Evolutionary conservation across 2,888 invertebrate species (phyloP).

Genomic region (Pandemis heparana): DNA sequence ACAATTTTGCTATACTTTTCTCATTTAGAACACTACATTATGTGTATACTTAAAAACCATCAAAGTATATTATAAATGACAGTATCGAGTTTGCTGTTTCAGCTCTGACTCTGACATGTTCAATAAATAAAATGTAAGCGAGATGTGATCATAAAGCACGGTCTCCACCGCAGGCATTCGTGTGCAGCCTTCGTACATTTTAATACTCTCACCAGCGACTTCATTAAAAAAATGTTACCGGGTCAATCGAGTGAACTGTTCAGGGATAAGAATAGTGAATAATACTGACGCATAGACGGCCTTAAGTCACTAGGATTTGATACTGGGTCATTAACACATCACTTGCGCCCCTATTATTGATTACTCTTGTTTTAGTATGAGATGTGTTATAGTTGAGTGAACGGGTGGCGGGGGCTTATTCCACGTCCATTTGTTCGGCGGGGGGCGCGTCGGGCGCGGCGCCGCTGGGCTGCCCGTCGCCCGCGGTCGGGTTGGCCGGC

Average conservation of each 20-base stretch:
- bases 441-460: conserved; percentile 51
- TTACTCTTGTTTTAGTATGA: not conserved
- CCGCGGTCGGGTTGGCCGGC: conserved; percentile 65
- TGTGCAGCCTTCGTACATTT: not conserved
- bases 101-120: conserved; percentile 32
- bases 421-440: conserved; percentile 81
- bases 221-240: conserved; percentile 4
- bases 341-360: not conserved
- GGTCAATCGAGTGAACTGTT: conserved; percentile 4
- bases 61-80: conserved; percentile 6
- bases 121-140: conserved; percentile 22
- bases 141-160: conserved; percentile 14
- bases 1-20: conserved; percentile 31
- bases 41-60: conserved; percentile 15
- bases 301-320: not conserved
- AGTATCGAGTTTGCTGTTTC: conserved; percentile 32
- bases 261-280: not conserved
- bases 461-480: conserved; percentile 60
- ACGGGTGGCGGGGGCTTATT: conserved; percentile 59
- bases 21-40: conserved; percentile 20
- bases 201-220: not conserved
- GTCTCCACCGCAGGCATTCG: conserved; percentile 3
- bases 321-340: conserved; percentile 4
- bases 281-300: conserved; percentile 1
- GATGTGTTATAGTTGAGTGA: conserved; percentile 44